Evolutionary conservation across 2,888 invertebrate genomes (phyloP), one percentile per base, ranked within the genome.

Genomic region (Xanthia togata): DNA sequence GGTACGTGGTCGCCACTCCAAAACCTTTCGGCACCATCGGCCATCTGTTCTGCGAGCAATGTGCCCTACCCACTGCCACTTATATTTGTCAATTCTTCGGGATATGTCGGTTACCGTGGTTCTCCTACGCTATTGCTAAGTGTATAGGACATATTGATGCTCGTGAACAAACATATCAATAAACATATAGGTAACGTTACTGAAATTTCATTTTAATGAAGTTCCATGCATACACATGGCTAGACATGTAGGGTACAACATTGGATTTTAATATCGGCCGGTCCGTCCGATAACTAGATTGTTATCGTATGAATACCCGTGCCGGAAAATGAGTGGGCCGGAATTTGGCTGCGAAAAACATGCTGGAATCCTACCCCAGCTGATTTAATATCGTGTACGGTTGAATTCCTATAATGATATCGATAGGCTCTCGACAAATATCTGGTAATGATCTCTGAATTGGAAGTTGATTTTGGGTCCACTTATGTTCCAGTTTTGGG

Each of bases 251-350:
- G 78, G 73, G 89, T 87, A 86, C 85, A 89, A 92, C 92, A 94
- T 93, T 90, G 91, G 90, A 93, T 93, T 94, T 93, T 93, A 93
- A 93, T 93, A 93, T 91, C 88, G 85, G 89, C 82, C 87, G 90
- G 90, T 87, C 85, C 89, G 89, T 87, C 87, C 92, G 92, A 91
- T 94, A 93, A 93, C 92, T 92, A 92, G 92, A 94, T 94, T 93
- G 93, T 89, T 92, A 93, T 93, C 92, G 90, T 89, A 90, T 93
- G 93, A 91, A 93, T 91, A 89, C 89, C 81, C 88, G 78, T 81
- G 82, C 87, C 88, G 86, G 86, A 84, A 92, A 93, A 93, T 92
- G 92, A 89, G 91, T 88, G 86, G 84, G 81, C 77, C 84, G 88
- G 87, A 88, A 89, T 91, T 90, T 89, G 86, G 82, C 84, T 81